A percentile compares a stretch with the other conserved stretches of the same genome.
Conservation (phyloP, 1,140 invertebrate genomes). For the Planococcus citri region DNA sequence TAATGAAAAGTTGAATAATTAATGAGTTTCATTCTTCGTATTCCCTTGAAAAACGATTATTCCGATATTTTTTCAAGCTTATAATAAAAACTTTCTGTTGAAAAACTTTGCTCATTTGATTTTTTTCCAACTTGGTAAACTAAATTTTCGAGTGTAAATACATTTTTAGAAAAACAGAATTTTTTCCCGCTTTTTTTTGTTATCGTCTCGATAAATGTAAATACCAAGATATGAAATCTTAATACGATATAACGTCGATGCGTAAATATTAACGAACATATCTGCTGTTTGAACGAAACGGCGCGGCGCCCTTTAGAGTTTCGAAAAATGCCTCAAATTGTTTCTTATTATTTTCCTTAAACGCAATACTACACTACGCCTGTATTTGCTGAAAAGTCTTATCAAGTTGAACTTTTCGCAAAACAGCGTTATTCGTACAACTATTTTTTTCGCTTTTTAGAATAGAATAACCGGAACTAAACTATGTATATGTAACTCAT, state of each 20-base stretch:
- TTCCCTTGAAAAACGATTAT: conserved; percentile 18
- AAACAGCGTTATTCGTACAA: not conserved
- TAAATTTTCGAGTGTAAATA: not conserved
- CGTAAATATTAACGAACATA: no score
- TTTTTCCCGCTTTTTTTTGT: not conserved
- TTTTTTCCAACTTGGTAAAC: not conserved
- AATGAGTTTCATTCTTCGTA: conserved; percentile 17
- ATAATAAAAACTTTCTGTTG: not conserved
- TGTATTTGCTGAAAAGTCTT: no score
- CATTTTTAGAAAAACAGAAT: not conserved
- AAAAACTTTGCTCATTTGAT: not conserved
- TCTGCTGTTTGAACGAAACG: no score
- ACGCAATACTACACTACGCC: no score
- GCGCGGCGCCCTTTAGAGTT: no score
- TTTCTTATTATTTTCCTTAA: no score
- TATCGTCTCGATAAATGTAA: no score
- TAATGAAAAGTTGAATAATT: conserved; percentile 20
- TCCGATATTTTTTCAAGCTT: conserved; percentile 1
- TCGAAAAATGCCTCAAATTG: no score
- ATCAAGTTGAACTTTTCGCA: not conserved
- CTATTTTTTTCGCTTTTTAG: not conserved
- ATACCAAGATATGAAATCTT: no score
- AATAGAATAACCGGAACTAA: conserved; percentile 13
- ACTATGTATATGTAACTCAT: not conserved
- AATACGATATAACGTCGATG: no score